Evolutionary conservation across 2,888 invertebrate species (phyloP).

Genomic region (Dendrolimus pini): DNA sequence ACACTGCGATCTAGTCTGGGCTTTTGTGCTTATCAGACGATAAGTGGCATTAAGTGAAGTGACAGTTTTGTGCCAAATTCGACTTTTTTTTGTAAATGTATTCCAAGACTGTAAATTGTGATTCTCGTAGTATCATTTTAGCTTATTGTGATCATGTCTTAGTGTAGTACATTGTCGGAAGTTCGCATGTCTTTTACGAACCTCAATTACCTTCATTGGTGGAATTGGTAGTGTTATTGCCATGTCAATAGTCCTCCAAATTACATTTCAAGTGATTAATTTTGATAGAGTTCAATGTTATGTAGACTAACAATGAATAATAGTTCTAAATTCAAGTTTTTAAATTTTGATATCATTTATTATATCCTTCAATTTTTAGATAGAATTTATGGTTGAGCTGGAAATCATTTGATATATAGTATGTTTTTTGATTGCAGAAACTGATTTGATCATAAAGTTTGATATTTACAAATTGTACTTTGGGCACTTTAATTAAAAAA

Average conservation of each 20-base stretch:
- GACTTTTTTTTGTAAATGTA: constrained; percentile 31
- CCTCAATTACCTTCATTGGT: background rate
- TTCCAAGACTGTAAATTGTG: constrained; percentile 60
- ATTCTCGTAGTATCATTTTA: constrained; percentile 32
- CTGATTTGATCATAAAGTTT: too few relatives aligned
- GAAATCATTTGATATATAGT: too few relatives aligned
- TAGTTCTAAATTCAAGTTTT: too few relatives aligned
- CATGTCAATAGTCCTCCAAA: background rate
- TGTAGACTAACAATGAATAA: too few relatives aligned
- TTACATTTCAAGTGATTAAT: background rate
- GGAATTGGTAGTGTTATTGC: background rate
- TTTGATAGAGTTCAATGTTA: too few relatives aligned
- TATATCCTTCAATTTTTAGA: too few relatives aligned
- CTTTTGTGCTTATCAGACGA: constrained; percentile 56
- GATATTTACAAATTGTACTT: too few relatives aligned
- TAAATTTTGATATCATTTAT: too few relatives aligned
- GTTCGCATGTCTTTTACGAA: background rate
- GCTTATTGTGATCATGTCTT: background rate
- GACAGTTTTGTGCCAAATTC: constrained; percentile 50
- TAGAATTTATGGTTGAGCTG: too few relatives aligned
- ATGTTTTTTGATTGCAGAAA: too few relatives aligned
- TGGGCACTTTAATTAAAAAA: too few relatives aligned
- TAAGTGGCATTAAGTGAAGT: constrained; percentile 49
- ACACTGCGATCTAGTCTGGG: constrained; percentile 41
- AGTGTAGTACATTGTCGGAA: background rate